Evolutionary conservation across 2,113 vertebrate species (phyloP).

Genomic region (Atrichornis clamosus): DNA sequence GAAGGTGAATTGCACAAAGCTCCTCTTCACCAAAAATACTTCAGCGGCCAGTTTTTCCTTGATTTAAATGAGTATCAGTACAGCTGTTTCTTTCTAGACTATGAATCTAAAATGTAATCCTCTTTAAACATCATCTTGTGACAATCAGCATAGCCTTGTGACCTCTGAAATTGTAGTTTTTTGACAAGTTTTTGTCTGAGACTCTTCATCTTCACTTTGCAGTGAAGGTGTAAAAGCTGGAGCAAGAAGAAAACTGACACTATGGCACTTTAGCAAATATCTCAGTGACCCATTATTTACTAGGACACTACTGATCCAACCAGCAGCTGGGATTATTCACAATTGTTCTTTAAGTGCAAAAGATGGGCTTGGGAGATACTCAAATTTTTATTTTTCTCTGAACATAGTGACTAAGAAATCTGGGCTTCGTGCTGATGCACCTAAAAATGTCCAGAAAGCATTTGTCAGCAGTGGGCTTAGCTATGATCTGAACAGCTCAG

Average conservation of each 20-base stretch:
- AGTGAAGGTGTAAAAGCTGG: background rate
- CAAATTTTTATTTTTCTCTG: fast-evolving
- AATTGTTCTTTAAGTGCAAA: background rate
- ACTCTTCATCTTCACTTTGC: background rate
- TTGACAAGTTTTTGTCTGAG: background rate
- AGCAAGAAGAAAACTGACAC: background rate
- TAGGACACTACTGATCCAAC: background rate
- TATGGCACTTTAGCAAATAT: background rate
- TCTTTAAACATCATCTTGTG: background rate
- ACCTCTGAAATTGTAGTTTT: background rate
- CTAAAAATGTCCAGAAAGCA: background rate
- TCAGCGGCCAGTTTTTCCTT: background rate
- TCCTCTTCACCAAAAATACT: background rate
- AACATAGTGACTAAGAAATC: background rate
- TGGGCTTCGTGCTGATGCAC: background rate
- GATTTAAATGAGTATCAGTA: background rate
- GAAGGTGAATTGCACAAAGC: background rate
- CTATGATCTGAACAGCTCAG: background rate
- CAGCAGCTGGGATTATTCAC: background rate
- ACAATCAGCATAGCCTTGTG: background rate
- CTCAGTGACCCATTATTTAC: background rate
- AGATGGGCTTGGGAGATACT: background rate
- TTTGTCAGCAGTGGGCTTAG: background rate
- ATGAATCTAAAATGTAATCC: background rate
- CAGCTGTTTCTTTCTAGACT: background rate